A percentile compares a stretch with the other conserved stretches of the same genome.
Evolutionary conservation across 2,888 invertebrate species (phyloP).

Genomic region (Agrotis exclamationis): DNA sequence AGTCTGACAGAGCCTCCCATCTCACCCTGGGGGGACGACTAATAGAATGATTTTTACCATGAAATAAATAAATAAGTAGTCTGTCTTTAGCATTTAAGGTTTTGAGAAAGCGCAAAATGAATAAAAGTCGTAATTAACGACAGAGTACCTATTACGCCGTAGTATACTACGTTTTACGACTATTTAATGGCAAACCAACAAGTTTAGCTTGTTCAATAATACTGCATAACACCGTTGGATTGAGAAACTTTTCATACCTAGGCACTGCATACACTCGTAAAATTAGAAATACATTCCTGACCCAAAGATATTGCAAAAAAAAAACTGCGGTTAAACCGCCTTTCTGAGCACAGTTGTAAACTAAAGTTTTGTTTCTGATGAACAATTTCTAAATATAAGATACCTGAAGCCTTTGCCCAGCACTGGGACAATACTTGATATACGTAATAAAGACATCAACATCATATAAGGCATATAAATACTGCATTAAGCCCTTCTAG

Average conservation of each 20-base stretch:
- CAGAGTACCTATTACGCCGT: neutral
- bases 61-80: neutral
- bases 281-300: slow-evolving; percentile 37
- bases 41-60: too few species aligned
- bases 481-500: too few species aligned
- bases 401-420: too few species aligned
- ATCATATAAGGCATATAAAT: too few species aligned
- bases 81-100: neutral
- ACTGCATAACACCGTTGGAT: neutral
- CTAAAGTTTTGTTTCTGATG: neutral
- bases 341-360: neutral
- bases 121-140: slow-evolving; percentile 6
- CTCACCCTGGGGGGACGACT: too few species aligned
- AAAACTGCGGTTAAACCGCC: neutral
- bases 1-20: too few species aligned
- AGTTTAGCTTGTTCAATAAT: slow-evolving; percentile 24
- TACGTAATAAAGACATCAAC: too few species aligned
- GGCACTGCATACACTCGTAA: slow-evolving; percentile 13
- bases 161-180: slow-evolving; percentile 26
- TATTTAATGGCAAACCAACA: slow-evolving; percentile 28
- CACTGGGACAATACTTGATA: too few species aligned
- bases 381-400: neutral
- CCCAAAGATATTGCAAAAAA: slow-evolving; percentile 7
- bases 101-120: slow-evolving; percentile 24
- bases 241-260: slow-evolving; percentile 20